Evolutionary conservation across 2,797 vertebrate genomes (phyloP).

Genomic region (Takifugu ocellatus): DNA sequence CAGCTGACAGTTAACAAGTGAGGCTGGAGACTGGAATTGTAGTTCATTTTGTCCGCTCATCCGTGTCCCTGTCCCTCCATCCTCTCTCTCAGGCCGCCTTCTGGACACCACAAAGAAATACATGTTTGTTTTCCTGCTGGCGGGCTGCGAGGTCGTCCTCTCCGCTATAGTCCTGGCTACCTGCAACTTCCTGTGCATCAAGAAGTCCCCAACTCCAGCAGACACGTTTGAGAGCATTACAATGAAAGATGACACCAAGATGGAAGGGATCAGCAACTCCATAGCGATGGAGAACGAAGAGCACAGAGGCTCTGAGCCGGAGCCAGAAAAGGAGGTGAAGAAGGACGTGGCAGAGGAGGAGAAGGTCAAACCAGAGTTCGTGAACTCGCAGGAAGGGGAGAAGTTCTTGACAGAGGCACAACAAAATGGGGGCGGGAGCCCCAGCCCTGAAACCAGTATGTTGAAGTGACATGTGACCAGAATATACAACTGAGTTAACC

Average conservation of each 20-base stretch:
- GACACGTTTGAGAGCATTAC: slow-evolving; percentile 55
- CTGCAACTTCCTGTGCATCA: slow-evolving; percentile 85
- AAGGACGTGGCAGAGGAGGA: slow-evolving; percentile 9
- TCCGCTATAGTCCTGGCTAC: slow-evolving; percentile 81
- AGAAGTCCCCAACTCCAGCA: slow-evolving; percentile 50
- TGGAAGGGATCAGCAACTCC: slow-evolving; percentile 64
- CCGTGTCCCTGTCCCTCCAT: neutral
- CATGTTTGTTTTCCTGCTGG: slow-evolving; percentile 88
- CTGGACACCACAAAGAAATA: slow-evolving; percentile 85
- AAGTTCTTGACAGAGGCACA: slow-evolving; percentile 52
- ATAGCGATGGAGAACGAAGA: slow-evolving; percentile 50
- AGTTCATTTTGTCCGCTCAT: neutral
- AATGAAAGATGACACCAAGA: slow-evolving; percentile 41
- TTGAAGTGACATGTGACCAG: slow-evolving; percentile 10
- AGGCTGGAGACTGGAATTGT: neutral
- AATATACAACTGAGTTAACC: too few species aligned
- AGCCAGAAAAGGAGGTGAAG: slow-evolving; percentile 31
- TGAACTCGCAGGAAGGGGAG: slow-evolving; percentile 55
- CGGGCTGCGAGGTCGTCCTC: slow-evolving; percentile 84
- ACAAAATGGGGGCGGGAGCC: slow-evolving; percentile 19
- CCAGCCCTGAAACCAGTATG: slow-evolving; percentile 53
- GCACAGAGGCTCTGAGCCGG: slow-evolving; percentile 40
- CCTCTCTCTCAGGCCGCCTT: slow-evolving; percentile 73
- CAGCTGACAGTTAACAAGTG: too few species aligned
- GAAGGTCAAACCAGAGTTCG: slow-evolving; percentile 23